These are phyloP conservation scores for Cavia aperea DNA, from an alignment of 2,113 vertebrate genomes.

Conservation along the genomic window DNA sequence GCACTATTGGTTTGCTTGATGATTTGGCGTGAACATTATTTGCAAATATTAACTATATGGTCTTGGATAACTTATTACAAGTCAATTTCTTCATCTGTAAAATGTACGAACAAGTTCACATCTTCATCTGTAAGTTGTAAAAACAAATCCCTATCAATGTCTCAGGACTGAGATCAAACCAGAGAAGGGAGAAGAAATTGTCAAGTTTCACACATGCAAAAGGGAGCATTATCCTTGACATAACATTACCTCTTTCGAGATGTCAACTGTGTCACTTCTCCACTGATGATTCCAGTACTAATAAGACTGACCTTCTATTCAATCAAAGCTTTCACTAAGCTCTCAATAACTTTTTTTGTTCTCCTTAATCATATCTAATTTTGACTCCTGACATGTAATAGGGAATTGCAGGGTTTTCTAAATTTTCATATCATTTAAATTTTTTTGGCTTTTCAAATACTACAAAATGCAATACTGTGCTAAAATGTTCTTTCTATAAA, in stretches of 20 bases:
- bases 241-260: background rate
- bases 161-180: background rate
- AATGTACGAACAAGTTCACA: background rate
- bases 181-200: background rate
- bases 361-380: background rate
- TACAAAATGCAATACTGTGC: background rate
- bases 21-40: background rate
- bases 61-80: background rate
- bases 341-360: background rate
- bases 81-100: background rate
- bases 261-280: background rate
- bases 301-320: background rate
- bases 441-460: background rate
- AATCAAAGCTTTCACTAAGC: background rate
- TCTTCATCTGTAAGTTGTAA: background rate
- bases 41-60: background rate
- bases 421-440: background rate
- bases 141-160: background rate
- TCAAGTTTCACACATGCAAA: background rate
- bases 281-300: background rate
- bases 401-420: background rate
- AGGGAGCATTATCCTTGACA: background rate
- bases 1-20: background rate
- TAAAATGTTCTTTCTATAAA: slow-evolving; percentile 14
- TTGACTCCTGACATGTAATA: background rate